phyloP scores from a whole-genome alignment of 2,797 vertebrate species.

The Erethizon dorsatum region DNA sequence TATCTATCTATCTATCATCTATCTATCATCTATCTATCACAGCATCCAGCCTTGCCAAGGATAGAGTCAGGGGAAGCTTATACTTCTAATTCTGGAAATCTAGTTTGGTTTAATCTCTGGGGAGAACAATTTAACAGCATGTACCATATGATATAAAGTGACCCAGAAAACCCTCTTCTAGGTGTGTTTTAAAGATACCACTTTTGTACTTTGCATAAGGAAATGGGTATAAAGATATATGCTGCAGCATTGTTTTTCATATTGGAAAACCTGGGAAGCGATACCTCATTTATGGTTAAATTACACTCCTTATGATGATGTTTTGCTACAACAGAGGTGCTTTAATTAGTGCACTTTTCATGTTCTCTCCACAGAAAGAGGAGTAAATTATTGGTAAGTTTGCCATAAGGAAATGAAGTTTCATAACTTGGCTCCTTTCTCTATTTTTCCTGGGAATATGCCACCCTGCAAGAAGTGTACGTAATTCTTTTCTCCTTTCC shows the following conservation, averaged over 20 bases:
- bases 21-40: neutral
- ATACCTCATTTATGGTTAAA: neutral
- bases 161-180: neutral
- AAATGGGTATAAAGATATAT: neutral
- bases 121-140: neutral
- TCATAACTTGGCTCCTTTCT: neutral
- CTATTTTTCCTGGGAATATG: neutral
- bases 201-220: neutral
- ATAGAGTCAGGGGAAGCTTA: neutral
- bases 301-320: slow-evolving; percentile 2
- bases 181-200: neutral
- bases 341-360: slow-evolving; percentile 2
- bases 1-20: neutral
- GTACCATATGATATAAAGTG: neutral
- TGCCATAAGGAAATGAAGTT: slow-evolving; percentile 21
- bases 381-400: neutral
- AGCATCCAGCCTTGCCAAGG: neutral
- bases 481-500: neutral
- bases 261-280: neutral
- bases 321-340: neutral
- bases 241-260: neutral
- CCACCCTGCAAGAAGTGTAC: neutral
- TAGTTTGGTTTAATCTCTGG: neutral
- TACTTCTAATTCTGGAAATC: neutral
- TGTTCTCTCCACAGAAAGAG: neutral